Conservation (phyloP, 2,113 vertebrate species). For the Carollia perspicillata region DNA sequence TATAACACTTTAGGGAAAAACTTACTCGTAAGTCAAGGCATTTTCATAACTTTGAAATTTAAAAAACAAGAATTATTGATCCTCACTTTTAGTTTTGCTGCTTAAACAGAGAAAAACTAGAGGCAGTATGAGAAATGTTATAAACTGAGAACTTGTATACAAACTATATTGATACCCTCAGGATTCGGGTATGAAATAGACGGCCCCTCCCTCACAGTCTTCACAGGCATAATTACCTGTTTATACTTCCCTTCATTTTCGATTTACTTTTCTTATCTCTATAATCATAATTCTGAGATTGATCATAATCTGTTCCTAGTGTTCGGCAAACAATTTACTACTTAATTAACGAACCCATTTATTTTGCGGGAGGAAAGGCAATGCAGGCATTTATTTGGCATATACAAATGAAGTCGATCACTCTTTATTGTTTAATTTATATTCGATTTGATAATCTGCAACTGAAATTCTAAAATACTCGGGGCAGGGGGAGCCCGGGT, state of each 20-base stretch:
- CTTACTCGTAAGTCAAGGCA: neutral
- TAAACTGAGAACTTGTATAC: neutral
- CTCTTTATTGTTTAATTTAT: neutral
- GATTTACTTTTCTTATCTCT: conserved; percentile 17
- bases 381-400: neutral
- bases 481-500: neutral
- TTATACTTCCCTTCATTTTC: neutral
- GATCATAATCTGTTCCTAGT: neutral
- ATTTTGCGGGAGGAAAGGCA: neutral
- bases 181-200: neutral
- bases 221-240: neutral
- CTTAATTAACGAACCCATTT: neutral
- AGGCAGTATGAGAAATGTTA: neutral
- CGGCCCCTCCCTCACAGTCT: neutral
- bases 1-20: neutral
- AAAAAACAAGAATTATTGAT: conserved; percentile 1
- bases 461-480: conserved; percentile 40
- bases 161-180: neutral
- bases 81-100: neutral
- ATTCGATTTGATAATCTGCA: neutral
- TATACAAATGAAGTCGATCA: neutral
- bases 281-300: neutral
- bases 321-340: neutral
- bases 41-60: neutral
- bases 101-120: neutral